These are phyloP conservation scores for Nestor notabilis DNA, from an alignment of 2,113 vertebrate species.

Conservation along the genomic window DNA sequence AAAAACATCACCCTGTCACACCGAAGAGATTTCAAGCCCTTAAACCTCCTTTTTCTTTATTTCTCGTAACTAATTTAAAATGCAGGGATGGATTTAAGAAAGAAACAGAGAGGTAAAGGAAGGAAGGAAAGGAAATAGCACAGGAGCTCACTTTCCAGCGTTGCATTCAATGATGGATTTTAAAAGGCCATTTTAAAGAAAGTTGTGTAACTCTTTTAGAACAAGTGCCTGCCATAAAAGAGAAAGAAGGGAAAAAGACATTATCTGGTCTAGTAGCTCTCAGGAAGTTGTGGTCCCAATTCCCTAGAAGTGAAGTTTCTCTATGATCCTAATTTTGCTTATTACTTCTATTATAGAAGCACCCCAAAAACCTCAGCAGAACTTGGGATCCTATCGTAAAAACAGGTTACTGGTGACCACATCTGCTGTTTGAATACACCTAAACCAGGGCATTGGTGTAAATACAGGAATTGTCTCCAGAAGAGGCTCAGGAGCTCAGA, in stretches of 20 bases:
- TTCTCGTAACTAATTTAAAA: conserved; percentile 70
- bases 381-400: background rate
- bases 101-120: conserved; percentile 27
- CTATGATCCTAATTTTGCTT: conserved; percentile 5
- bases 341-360: background rate
- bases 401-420: background rate
- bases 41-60: conserved; percentile 39
- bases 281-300: conserved; percentile 63
- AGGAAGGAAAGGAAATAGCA: conserved; percentile 63
- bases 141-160: conserved; percentile 41
- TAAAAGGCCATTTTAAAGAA: conserved; percentile 42
- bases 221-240: conserved; percentile 37
- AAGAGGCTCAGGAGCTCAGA: background rate
- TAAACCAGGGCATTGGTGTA: background rate
- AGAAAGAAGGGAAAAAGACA: conserved; percentile 48
- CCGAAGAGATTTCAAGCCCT: conserved; percentile 21
- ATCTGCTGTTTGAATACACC: background rate
- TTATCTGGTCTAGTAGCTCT: conserved; percentile 68
- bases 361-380: background rate
- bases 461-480: background rate
- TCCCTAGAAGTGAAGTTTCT: conserved; percentile 51
- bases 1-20: conserved; percentile 59
- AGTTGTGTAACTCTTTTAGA: background rate
- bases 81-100: conserved; percentile 26
- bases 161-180: conserved; percentile 59